A percentile compares a stretch with the other conserved stretches of the same genome.
Evolutionary conservation across 2,797 vertebrate species (phyloP).

Genomic region (Avahi laniger): DNA sequence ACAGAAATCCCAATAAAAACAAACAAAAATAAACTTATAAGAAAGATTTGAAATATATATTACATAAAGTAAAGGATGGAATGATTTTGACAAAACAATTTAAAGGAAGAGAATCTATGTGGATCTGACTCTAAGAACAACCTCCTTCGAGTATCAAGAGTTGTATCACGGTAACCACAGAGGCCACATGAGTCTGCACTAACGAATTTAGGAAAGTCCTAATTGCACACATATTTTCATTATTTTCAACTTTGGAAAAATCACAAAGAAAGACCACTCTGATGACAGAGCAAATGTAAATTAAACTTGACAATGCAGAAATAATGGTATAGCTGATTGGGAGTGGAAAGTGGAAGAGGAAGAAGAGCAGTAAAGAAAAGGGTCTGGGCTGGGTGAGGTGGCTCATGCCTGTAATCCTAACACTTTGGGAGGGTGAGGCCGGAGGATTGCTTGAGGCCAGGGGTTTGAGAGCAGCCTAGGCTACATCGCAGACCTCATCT

Average conservation of each 20-base stretch:
- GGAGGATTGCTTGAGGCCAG: too few species aligned
- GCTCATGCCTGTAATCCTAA: too few species aligned
- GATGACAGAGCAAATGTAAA: neutral
- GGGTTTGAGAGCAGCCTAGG: too few species aligned
- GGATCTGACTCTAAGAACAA: neutral
- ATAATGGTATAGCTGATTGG: neutral
- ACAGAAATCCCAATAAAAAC: neutral
- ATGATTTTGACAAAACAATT: neutral
- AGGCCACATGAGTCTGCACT: neutral
- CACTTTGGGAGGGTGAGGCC: too few species aligned
- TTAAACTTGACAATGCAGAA: conserved; percentile 1
- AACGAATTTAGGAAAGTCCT: neutral
- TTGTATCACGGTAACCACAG: neutral
- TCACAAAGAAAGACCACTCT: neutral
- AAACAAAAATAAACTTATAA: neutral
- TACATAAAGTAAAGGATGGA: neutral
- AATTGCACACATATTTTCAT: conserved; percentile 4
- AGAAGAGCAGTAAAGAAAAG: neutral
- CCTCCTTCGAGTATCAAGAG: neutral
- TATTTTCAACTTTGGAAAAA: conserved; percentile 44
- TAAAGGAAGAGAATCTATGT: neutral
- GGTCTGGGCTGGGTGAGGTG: too few species aligned
- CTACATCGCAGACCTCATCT: too few species aligned
- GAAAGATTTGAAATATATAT: neutral
- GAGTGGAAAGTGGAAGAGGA: neutral